Percentiles rank a stretch among this genome's conserved stretches.
phyloP scores from a whole-genome alignment of 2,113 vertebrate species.

The Oncorhynchus tshawytscha region DNA sequence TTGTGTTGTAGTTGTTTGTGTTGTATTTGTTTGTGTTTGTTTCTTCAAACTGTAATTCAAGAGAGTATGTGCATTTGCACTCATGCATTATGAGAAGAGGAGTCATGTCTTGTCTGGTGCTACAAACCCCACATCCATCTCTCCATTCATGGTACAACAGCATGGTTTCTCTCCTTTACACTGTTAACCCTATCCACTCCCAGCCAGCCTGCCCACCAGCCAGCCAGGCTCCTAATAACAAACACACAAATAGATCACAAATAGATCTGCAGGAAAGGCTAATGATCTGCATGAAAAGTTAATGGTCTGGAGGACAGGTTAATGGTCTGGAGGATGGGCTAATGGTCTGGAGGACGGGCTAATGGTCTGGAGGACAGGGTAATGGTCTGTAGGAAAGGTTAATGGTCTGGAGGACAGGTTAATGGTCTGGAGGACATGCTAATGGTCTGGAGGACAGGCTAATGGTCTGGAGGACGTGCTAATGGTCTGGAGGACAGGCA shows the following conservation, averaged over 20 bases:
- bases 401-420: too few relatives aligned
- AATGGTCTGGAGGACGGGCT: too few relatives aligned
- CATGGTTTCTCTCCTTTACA: conserved; percentile 7
- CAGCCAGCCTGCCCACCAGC: conserved; percentile 29
- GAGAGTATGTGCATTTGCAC: conserved; percentile 59
- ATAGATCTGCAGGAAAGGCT: background rate
- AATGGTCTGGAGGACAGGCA: too few relatives aligned
- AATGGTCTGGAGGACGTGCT: too few relatives aligned
- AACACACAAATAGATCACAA: conserved; percentile 29
- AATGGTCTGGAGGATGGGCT: too few relatives aligned
- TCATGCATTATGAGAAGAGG: conserved; percentile 66
- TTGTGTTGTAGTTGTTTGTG: too few relatives aligned
- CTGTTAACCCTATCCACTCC: conserved; percentile 16
- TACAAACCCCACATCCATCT: conserved; percentile 17
- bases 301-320: too few relatives aligned
- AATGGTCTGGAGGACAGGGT: too few relatives aligned
- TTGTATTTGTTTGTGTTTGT: conserved; percentile 35
- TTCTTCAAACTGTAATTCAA: conserved; percentile 71
- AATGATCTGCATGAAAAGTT: too few relatives aligned
- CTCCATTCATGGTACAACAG: background rate
- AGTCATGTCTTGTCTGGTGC: conserved; percentile 44
- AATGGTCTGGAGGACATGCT: too few relatives aligned
- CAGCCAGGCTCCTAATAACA: conserved; percentile 50
- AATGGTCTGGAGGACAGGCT: too few relatives aligned
- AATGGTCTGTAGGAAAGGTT: too few relatives aligned